These are phyloP conservation scores for Pseudopleuronectes americanus DNA, from an alignment of 2,797 vertebrate genomes.

Conservation along the genomic window DNA sequence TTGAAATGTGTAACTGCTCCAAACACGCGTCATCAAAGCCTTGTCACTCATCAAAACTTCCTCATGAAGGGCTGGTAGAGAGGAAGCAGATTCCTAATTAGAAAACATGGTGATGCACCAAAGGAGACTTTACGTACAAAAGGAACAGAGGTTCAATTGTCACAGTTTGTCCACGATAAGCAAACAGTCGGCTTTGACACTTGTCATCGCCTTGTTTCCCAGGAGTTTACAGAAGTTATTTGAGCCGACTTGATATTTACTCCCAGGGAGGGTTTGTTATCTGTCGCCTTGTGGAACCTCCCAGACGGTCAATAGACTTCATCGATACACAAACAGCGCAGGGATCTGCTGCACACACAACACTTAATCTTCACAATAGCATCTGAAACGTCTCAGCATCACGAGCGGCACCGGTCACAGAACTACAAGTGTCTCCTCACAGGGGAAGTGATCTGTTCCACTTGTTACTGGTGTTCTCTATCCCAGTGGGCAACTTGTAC, in stretches of 20 bases:
- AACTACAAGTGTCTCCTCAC: no score
- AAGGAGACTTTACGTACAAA: no score
- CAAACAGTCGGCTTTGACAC: not conserved
- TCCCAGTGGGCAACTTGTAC: no score
- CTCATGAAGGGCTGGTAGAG: not conserved
- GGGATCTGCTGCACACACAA: not conserved
- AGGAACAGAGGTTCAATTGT: not conserved
- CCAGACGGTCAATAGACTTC: conserved; percentile 55
- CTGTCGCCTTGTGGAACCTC: conserved; percentile 34
- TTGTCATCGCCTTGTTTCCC: not conserved
- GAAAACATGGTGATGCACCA: not conserved
- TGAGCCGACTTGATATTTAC: conserved; percentile 38
- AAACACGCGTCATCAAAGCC: no score
- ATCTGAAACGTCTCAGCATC: not conserved
- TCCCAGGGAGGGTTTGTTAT: conserved; percentile 65
- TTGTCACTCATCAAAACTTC: not conserved
- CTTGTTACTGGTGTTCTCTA: no score
- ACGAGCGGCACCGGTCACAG: not conserved
- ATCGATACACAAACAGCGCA: conserved; percentile 13
- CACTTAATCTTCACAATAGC: not conserved
- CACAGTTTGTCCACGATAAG: not conserved
- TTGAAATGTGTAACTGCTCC: no score
- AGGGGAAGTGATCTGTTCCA: not conserved
- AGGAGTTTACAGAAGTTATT: conserved; percentile 24
- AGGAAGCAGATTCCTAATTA: not conserved